Conservation (phyloP, 2,113 vertebrate species). For the Actenoides lindsayi region DNA sequence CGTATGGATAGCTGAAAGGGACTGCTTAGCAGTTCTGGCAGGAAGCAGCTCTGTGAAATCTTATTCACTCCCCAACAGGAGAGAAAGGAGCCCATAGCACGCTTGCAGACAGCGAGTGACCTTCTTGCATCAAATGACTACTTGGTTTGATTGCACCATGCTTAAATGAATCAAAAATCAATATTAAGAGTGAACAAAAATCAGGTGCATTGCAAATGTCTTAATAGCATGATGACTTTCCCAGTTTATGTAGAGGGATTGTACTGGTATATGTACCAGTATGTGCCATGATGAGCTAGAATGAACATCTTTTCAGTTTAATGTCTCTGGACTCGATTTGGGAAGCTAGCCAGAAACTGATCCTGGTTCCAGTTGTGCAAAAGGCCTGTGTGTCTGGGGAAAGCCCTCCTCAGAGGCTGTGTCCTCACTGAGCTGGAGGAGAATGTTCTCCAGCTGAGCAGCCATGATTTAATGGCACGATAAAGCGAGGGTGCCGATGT, state of each 20-base stretch:
- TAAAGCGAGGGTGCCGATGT: background rate
- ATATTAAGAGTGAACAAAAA: background rate
- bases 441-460: background rate
- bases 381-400: background rate
- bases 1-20: background rate
- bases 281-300: background rate
- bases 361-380: background rate
- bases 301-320: background rate
- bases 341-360: background rate
- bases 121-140: background rate
- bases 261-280: too few species aligned
- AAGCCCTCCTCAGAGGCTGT: background rate
- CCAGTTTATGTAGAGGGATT: background rate
- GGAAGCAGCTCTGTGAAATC: background rate
- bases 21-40: background rate
- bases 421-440: background rate
- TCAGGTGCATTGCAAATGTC: background rate
- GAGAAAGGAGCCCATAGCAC: background rate
- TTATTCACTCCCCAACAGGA: background rate
- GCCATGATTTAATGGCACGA: background rate
- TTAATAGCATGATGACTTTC: background rate
- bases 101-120: background rate
- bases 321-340: background rate
- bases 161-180: background rate
- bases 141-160: background rate